Percentiles rank a stretch among this genome's conserved stretches.
phyloP scores from a whole-genome alignment of 2,797 vertebrate species.

The Enteromius thamalakanensis region DNA sequence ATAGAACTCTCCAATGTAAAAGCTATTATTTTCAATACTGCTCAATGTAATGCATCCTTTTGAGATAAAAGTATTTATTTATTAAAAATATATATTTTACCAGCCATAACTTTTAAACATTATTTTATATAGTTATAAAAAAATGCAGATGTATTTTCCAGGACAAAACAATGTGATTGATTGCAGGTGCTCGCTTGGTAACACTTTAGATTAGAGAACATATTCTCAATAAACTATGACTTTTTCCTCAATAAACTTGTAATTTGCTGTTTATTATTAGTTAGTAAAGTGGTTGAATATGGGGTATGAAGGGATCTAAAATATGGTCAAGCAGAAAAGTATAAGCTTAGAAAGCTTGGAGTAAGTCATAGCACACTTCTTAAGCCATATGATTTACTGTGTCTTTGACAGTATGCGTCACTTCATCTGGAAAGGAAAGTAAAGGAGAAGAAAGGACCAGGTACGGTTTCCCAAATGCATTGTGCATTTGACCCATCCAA shows the following conservation, averaged over 20 bases:
- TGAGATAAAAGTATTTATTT: background rate
- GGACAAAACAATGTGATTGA: too few relatives aligned
- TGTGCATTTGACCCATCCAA: too few relatives aligned
- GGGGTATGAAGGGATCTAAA: background rate
- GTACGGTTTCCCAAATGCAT: too few relatives aligned
- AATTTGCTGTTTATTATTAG: background rate
- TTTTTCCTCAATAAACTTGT: background rate
- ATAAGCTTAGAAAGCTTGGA: background rate
- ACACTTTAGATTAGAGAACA: too few relatives aligned
- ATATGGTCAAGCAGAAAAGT: background rate
- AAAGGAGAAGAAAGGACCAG: too few relatives aligned
- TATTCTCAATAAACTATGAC: background rate
- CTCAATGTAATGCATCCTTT: background rate
- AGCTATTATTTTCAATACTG: background rate
- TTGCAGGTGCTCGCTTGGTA: too few relatives aligned
- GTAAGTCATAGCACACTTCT: background rate
- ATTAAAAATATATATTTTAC: too few relatives aligned
- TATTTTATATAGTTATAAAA: background rate
- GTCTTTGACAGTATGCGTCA: background rate
- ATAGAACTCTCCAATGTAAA: too few relatives aligned
- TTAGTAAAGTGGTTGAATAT: background rate
- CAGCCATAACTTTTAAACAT: background rate
- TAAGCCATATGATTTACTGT: background rate
- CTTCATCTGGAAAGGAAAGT: too few relatives aligned
- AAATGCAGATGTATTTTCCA: background rate